Conservation (phyloP, 2,113 vertebrate species). For the Casuarius casuarius region DNA sequence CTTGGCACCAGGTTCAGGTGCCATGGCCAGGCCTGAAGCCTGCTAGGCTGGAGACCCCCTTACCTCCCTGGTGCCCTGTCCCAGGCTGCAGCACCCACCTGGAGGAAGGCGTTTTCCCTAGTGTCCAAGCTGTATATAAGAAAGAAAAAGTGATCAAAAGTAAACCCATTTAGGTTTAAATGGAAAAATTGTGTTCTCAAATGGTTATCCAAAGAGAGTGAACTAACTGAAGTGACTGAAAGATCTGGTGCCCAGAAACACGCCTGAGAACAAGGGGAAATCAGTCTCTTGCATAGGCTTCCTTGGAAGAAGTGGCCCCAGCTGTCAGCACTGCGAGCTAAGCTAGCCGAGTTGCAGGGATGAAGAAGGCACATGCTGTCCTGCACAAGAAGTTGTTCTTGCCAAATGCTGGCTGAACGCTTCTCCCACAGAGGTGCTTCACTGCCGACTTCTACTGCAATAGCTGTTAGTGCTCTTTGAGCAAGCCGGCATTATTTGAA, state of each 20-base stretch:
- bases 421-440: background rate
- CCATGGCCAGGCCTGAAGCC: accelerated
- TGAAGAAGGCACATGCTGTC: background rate
- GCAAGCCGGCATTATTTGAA: background rate
- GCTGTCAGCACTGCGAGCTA: background rate
- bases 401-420: background rate
- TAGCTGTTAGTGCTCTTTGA: background rate
- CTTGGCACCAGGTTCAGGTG: background rate
- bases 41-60: background rate
- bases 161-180: background rate
- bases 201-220: background rate
- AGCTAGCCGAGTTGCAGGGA: background rate
- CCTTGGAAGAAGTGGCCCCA: background rate
- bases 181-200: background rate
- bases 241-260: background rate
- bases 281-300: background rate
- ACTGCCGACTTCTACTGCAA: background rate
- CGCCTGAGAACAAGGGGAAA: background rate
- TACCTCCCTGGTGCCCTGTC: background rate
- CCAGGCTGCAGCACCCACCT: background rate
- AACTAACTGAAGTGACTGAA: background rate
- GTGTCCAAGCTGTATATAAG: accelerated
- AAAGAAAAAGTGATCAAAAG: background rate
- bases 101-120: background rate
- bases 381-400: background rate